Conservation (phyloP, 2,888 invertebrate species). For the Drosophila parthenogenetica region DNA sequence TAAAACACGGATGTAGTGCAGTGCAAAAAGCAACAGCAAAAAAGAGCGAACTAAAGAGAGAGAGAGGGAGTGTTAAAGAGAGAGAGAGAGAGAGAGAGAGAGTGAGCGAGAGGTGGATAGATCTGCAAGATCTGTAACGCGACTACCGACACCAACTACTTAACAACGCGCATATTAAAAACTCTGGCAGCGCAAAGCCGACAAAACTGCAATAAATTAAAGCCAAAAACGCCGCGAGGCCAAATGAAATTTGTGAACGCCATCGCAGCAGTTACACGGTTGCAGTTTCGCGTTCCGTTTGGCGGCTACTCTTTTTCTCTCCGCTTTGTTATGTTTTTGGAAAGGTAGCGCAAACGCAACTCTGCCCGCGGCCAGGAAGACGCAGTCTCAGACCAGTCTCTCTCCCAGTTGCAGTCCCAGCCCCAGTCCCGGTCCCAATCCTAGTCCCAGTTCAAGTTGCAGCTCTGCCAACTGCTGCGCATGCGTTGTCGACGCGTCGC, state of each 20-base stretch:
- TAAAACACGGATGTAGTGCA: conserved; percentile 56
- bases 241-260: conserved; percentile 63
- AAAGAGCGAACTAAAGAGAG: not conserved
- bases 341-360: conserved; percentile 55
- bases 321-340: conserved; percentile 22
- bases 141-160: conserved; percentile 41
- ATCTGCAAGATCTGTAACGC: conserved; percentile 33
- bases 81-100: not conserved
- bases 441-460: conserved; percentile 1
- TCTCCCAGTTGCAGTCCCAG: conserved; percentile 16
- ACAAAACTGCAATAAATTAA: conserved; percentile 82
- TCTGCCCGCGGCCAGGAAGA: conserved; percentile 63
- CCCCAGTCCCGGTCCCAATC: not conserved
- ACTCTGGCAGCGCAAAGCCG: conserved; percentile 65
- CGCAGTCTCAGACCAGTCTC: conserved; percentile 11
- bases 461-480: conserved; percentile 20
- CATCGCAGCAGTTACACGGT: conserved; percentile 72
- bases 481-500: conserved; percentile 40
- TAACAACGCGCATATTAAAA: conserved; percentile 49
- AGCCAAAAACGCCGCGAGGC: conserved; percentile 72
- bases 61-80: not conserved
- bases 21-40: conserved; percentile 3
- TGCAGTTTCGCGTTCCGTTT: conserved; percentile 78
- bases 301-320: conserved; percentile 47
- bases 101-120: not conserved